Conservation (phyloP, 2,888 invertebrate genomes). For the Mantis religiosa region DNA sequence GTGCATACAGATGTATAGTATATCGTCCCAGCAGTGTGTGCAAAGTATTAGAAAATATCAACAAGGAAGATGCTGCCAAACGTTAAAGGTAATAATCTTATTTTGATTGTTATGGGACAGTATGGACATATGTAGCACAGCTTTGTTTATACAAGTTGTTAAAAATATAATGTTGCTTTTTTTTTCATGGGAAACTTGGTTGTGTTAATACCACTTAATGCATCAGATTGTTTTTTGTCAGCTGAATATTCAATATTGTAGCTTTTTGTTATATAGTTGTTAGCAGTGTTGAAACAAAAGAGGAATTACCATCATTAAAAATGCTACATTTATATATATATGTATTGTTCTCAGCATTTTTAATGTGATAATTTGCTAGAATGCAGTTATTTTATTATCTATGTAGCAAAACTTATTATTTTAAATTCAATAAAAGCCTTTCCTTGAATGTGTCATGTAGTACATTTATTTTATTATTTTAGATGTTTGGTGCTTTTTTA, state of each 20-base stretch:
- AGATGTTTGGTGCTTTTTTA: conserved; percentile 8
- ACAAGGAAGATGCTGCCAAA: conserved; percentile 40
- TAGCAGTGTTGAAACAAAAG: conserved; percentile 4
- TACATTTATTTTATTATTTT: conserved; percentile 27
- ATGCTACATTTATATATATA: not conserved
- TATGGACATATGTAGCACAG: conserved; percentile 19
- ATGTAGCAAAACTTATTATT: conserved; percentile 29
- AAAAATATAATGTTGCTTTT: not conserved
- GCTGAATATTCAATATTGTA: conserved; percentile 18
- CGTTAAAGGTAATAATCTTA: conserved; percentile 18
- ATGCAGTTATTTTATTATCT: conserved; percentile 19
- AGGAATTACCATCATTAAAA: conserved; percentile 14
- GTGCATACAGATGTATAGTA: too few species aligned
- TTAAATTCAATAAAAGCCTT: conserved; percentile 28
- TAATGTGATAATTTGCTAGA: conserved; percentile 18
- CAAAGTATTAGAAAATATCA: not conserved
- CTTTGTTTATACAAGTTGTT: conserved; percentile 11
- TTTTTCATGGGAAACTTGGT: not conserved
- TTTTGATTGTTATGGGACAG: conserved; percentile 6
- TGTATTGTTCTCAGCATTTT: not conserved
- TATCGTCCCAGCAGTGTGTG: not conserved
- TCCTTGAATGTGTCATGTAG: conserved; percentile 28
- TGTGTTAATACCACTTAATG: conserved; percentile 5
- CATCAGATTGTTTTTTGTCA: conserved; percentile 22
- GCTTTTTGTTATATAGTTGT: conserved; percentile 22